Evolutionary conservation across 2,888 invertebrate species (phyloP), one percentile per base, ranked within the genome.

Genomic region (Stenoptilia bipunctidactyla): DNA sequence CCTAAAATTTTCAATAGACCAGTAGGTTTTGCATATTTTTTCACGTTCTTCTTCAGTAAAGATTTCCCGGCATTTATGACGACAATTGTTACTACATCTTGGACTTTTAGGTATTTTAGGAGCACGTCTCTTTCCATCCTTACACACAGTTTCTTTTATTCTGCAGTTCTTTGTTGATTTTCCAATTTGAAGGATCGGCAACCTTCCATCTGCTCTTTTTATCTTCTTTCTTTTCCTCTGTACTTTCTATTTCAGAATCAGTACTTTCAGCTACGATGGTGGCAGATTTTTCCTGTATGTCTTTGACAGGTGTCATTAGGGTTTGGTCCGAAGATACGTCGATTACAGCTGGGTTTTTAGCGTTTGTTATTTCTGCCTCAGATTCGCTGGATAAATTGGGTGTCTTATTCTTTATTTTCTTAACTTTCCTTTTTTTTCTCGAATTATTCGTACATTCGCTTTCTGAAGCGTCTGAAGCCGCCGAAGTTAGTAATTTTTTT

Each of bases 101-200:
- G 40, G 38, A 38, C 35, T 37, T 36, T 38, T 40, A 36, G 43
- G 40, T 25, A 40, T 13, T 38, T 43, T 43, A 38, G 38, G 13
- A 15, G 40, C 30, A 38, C 15, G n/a, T 27, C 40, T 2, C 36
- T 40, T 43, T 40, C 42, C 40, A 40, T 15, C 15, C 37, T 43
- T 43, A 43, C 38, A 43, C 37, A 43, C 38, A 43, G 12, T 40
- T 40, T 40, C 33, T 14, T 43, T 40, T 43, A 2, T 43, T 37
- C 35, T 27, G 13, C 13, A 40, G 12, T 14, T 40, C 37, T 42
- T 37, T 37, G 13, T 43, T 43, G 14, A 25, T 33, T 43, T 38
- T 43, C 43, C 40, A 40, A 8, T 40, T 43, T 35, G 35, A 34
- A 15, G 20, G 35, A 35, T 34, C 13, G 27, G 5, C 14, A 9